Base-by-base conservation (phyloP, 1,140 invertebrate species). In the Drosophila seguyi region DNA sequence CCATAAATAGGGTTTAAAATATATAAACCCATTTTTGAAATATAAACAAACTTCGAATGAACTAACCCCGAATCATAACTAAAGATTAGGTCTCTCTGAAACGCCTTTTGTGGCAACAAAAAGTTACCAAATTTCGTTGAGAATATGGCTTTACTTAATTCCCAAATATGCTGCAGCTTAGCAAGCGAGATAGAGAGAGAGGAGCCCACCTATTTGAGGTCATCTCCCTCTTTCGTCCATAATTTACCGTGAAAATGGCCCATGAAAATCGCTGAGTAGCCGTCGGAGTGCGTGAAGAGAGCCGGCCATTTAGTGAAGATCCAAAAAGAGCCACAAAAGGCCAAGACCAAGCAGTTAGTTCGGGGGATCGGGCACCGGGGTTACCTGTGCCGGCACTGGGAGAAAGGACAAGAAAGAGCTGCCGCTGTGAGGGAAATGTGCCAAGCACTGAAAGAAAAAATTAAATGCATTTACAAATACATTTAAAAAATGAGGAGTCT, bases 201-300 rank as follows among this genome's bases (percentile, higher is more conserved):
- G 10, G 25, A 34, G 22, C 20, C 36, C 48, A 25, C 25, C 18
- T 63, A 74, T 78, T 78, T 75, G 63, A 66, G 80, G 60, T 83
- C 80, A 75, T 82, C 79, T 50, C 7, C 50, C 50, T 36, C 50
- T 36, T 53, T 48, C 50, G 36, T 20, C 61, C 65, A 72, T 80
- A 84, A 84, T 80, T 67, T 73, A 68, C 81, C 81, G 47, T 80
- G 66, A 72, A 84, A 76, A 76, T 50, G 65, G 57, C 34, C 57
- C 58, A 56, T 34, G 59, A 50, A 67, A 60, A 58, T 45, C 27
- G 74, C 36, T 55, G 56, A 44, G 68, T 78, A 53, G 67, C 47
- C 14, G 41, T 25, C 47, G 5, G 14, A 27, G 53, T 56, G 66
- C 44, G 44, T 45, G 34, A 29, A 39, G 50, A 31, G 18, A 38